phyloP scores from a whole-genome alignment of 2,797 vertebrate genomes.

The Rhabdophis nuchalis region DNA sequence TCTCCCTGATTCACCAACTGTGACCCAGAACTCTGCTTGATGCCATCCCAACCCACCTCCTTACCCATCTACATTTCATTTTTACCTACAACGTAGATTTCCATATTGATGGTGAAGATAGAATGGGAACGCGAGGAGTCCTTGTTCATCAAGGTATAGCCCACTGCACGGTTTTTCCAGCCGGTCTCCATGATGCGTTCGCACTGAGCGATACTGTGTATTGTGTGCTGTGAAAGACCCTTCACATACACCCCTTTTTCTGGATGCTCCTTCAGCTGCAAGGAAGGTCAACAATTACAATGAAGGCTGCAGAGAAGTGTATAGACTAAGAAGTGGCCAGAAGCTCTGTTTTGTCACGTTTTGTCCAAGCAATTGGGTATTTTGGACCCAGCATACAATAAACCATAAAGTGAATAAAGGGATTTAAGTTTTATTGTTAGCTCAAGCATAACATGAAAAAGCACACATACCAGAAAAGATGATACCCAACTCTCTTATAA shows the following conservation, averaged over 20 bases:
- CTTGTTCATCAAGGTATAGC: slow-evolving; percentile 87
- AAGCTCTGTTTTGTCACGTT: neutral
- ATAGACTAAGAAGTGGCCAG: fast-evolving
- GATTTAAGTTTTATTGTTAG: neutral
- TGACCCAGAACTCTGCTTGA: neutral
- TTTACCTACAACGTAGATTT: slow-evolving; percentile 81
- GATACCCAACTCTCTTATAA: neutral
- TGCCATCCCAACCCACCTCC: neutral
- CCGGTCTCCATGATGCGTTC: slow-evolving; percentile 81
- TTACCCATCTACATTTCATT: neutral
- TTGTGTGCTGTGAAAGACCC: slow-evolving; percentile 83
- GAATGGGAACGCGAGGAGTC: slow-evolving; percentile 90
- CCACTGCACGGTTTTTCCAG: slow-evolving; percentile 84
- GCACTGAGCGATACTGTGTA: slow-evolving; percentile 81
- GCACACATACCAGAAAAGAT: neutral
- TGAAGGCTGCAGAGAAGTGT: neutral
- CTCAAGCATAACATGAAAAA: neutral
- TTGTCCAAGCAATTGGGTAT: neutral
- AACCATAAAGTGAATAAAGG: neutral
- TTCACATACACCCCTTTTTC: slow-evolving; percentile 81
- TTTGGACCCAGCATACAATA: neutral
- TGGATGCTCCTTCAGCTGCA: slow-evolving; percentile 87
- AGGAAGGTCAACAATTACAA: neutral
- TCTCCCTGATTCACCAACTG: neutral
- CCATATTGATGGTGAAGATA: slow-evolving; percentile 85